phyloP scores from a whole-genome alignment of 2,797 vertebrate species.

The Euthynnus affinis region DNA sequence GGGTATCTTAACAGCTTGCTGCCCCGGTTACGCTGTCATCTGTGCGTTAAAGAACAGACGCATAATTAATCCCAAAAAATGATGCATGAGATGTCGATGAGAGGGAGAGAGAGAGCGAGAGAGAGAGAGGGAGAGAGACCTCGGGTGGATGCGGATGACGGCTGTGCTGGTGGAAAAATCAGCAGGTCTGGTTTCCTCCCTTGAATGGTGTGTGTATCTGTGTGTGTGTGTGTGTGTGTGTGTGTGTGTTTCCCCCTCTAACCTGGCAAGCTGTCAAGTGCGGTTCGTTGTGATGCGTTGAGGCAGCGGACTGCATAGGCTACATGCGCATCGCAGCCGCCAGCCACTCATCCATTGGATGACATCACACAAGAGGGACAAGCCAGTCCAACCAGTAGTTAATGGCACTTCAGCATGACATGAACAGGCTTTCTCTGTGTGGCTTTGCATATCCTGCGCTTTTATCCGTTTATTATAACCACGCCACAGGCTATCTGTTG shows the following conservation, averaged over 20 bases:
- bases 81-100: conserved; percentile 73
- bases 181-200: conserved; percentile 84
- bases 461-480: conserved; percentile 50
- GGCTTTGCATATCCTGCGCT: conserved; percentile 71
- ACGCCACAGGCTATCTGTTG: conserved; percentile 41
- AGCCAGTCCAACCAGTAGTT: conserved; percentile 79
- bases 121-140: conserved; percentile 53
- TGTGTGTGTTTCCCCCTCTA: conserved; percentile 64
- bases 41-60: conserved; percentile 63
- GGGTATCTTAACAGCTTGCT: conserved; percentile 57
- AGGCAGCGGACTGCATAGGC: conserved; percentile 80
- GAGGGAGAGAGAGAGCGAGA: conserved; percentile 36
- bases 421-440: conserved; percentile 55
- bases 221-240: too few relatives aligned
- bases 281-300: conserved; percentile 82
- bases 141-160: conserved; percentile 88
- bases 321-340: conserved; percentile 81
- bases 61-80: conserved; percentile 57
- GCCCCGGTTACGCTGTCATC: conserved; percentile 76
- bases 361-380: conserved; percentile 87
- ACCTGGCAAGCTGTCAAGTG: conserved; percentile 90
- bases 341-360: conserved; percentile 84
- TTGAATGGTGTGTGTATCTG: conserved; percentile 56
- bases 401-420: conserved; percentile 53
- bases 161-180: conserved; percentile 84